These are phyloP conservation scores for Helleia helle DNA, from an alignment of 2,888 invertebrate species.

Conservation along the genomic window DNA sequence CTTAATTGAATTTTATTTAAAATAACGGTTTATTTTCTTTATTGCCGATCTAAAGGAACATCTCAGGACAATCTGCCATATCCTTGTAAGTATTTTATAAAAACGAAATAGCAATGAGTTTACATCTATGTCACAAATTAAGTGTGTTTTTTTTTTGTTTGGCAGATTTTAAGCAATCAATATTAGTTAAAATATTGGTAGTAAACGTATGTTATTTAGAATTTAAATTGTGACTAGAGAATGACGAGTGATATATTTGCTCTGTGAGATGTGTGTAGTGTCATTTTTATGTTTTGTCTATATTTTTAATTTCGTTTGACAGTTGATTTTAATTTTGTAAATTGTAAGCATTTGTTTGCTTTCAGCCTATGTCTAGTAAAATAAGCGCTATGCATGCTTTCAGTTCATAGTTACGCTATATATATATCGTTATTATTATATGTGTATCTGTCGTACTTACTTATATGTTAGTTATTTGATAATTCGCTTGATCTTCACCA, in stretches of 20 bases:
- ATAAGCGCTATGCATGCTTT: constrained; percentile 70
- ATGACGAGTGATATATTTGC: constrained; percentile 41
- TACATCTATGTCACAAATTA: constrained; percentile 15
- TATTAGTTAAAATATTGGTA: constrained; percentile 15
- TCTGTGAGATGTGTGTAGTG: constrained; percentile 35
- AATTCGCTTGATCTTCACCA: constrained; percentile 50
- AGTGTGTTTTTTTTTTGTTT: constrained; percentile 35
- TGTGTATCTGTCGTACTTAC: constrained; percentile 72
- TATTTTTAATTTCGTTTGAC: constrained; percentile 33
- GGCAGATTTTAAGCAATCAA: constrained; percentile 15
- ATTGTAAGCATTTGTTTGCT: constrained; percentile 75
- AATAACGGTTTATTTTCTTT: constrained; percentile 32
- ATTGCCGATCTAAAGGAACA: constrained; percentile 68
- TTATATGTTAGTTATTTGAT: constrained; percentile 57
- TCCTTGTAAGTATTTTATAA: constrained; percentile 72
- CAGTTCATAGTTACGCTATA: constrained; percentile 69
- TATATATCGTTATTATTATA: constrained; percentile 46
- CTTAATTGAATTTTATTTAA: constrained; percentile 19
- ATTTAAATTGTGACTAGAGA: constrained; percentile 11
- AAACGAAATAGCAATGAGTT: constrained; percentile 6
- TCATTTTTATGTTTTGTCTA: constrained; percentile 27
- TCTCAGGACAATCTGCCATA: constrained; percentile 77
- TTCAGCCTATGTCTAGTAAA: constrained; percentile 48
- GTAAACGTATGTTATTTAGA: constrained; percentile 13
- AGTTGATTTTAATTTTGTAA: constrained; percentile 55